These are phyloP conservation scores for Pemphigus obesinymphae DNA, from an alignment of 1,140 invertebrate species.

Conservation along the genomic window DNA sequence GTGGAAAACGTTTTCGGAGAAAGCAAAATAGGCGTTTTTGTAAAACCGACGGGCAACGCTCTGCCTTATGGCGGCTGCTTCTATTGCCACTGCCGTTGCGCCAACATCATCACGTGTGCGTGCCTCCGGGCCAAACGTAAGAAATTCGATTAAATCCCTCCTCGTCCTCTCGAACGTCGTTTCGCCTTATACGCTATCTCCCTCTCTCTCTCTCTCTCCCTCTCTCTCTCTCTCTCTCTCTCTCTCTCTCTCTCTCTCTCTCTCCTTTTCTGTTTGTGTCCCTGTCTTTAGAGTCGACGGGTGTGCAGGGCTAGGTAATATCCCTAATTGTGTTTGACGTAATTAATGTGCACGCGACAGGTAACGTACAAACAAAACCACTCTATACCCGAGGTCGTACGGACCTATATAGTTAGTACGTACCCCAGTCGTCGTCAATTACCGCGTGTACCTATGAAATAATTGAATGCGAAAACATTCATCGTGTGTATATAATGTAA, in stretches of 20 bases:
- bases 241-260: no score
- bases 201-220: no score
- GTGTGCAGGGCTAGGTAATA: neutral
- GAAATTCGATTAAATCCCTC: constrained; percentile 28
- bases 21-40: neutral
- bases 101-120: neutral
- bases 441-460: neutral
- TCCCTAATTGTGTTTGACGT: constrained; percentile 36
- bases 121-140: neutral
- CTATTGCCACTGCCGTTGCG: neutral
- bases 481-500: neutral
- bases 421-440: neutral
- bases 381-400: neutral
- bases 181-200: neutral
- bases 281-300: no score
- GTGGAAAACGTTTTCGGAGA: neutral
- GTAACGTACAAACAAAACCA: constrained; percentile 24
- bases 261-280: no score
- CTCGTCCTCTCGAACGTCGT: neutral
- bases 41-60: neutral
- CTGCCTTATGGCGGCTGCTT: no score
- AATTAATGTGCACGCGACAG: constrained; percentile 29
- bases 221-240: no score
- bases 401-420: neutral
- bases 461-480: constrained; percentile 29